phyloP scores from a whole-genome alignment of 2,888 invertebrate genomes.

The Machimus rusticus region DNA sequence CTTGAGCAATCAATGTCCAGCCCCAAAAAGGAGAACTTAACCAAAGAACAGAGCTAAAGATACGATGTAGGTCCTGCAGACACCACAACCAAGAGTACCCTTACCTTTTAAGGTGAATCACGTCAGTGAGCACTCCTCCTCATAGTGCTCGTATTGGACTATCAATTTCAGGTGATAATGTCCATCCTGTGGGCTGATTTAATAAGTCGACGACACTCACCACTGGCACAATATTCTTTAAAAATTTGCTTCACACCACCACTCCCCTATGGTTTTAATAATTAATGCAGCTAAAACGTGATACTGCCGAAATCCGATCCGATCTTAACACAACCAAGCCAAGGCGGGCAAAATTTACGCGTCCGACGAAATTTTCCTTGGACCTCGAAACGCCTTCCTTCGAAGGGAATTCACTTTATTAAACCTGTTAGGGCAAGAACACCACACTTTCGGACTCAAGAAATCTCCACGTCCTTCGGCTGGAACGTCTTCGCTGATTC shows the following conservation, averaged over 20 bases:
- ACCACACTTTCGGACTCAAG: neutral
- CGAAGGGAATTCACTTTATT: neutral
- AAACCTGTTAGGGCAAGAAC: constrained; percentile 20
- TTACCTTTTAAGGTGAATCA: neutral
- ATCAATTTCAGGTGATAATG: neutral
- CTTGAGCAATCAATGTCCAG: neutral
- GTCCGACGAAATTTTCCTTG: neutral
- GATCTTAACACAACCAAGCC: neutral
- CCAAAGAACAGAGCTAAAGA: neutral
- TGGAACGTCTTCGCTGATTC: neutral
- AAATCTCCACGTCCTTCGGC: neutral
- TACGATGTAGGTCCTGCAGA: neutral
- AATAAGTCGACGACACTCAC: neutral
- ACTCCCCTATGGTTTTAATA: constrained; percentile 3
- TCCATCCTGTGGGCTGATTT: neutral
- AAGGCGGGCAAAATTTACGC: neutral
- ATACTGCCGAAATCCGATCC: constrained; percentile 21
- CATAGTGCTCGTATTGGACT: neutral
- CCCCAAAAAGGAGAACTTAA: neutral
- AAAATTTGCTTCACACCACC: neutral
- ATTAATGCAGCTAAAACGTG: constrained; percentile 1
- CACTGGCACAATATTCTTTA: neutral
- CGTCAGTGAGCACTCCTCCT: neutral
- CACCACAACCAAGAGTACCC: neutral
- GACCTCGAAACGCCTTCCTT: neutral